Evolutionary conservation across 2,113 vertebrate genomes (phyloP).

Genomic region (Etia nguti): DNA sequence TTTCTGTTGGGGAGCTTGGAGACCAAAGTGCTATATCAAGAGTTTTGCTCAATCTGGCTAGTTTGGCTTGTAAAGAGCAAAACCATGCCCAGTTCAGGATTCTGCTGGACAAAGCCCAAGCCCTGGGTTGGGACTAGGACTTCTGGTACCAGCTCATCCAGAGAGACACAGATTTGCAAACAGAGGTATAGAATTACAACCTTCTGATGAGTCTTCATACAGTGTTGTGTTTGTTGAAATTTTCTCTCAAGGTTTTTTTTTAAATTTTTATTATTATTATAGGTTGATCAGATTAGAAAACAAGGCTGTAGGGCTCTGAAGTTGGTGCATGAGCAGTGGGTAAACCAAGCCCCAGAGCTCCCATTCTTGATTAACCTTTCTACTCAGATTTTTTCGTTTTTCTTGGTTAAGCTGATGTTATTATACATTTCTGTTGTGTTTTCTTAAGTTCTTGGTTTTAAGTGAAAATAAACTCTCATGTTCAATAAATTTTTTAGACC

Average conservation of each 20-base stretch:
- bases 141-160: constrained; percentile 77
- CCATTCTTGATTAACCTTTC: constrained; percentile 42
- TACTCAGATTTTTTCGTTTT: neutral
- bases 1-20: constrained; percentile 66
- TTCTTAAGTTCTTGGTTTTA: neutral
- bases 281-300: constrained; percentile 75
- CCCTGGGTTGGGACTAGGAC: constrained; percentile 72
- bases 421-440: neutral
- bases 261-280: too few relatives aligned
- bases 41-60: constrained; percentile 75
- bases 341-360: constrained; percentile 65
- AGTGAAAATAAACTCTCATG: neutral
- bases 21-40: constrained; percentile 53
- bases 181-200: constrained; percentile 50
- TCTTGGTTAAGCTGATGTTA: neutral
- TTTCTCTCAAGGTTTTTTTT: neutral
- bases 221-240: neutral
- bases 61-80: constrained; percentile 77
- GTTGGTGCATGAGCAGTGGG: constrained; percentile 54
- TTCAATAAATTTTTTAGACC: neutral
- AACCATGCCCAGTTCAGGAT: constrained; percentile 67
- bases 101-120: constrained; percentile 72
- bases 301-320: constrained; percentile 59
- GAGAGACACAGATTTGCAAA: constrained; percentile 26
- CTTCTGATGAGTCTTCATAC: neutral